These are phyloP conservation scores for Tenrec ecaudatus DNA, from an alignment of 2,113 vertebrate species.

Conservation along the genomic window DNA sequence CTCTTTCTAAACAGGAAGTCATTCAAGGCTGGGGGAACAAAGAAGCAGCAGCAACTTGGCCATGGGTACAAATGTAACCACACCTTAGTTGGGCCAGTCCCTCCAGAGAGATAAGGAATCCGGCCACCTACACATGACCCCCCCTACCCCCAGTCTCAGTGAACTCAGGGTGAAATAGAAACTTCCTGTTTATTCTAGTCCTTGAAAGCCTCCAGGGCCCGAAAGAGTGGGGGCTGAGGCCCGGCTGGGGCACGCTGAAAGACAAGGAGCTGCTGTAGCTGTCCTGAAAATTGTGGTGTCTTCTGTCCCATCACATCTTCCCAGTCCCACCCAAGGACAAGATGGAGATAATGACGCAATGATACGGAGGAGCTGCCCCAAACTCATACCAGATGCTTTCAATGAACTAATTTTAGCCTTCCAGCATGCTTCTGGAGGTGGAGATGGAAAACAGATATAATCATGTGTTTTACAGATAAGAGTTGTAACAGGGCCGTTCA, in stretches of 20 bases:
- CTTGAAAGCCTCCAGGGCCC: neutral
- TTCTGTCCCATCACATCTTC: neutral
- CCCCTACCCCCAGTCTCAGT: neutral
- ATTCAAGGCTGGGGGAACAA: neutral
- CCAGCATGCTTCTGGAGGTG: neutral
- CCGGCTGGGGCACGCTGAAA: neutral
- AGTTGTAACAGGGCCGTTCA: neutral
- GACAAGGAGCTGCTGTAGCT: conserved; percentile 42
- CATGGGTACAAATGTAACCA: neutral
- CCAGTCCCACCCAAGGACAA: neutral
- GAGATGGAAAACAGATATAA: neutral
- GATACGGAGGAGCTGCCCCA: neutral
- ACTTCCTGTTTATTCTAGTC: conserved; percentile 68
- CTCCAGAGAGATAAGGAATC: conserved; percentile 36
- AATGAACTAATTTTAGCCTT: conserved; percentile 28
- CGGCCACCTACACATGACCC: neutral
- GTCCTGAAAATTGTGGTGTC: neutral
- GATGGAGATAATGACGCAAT: conserved; percentile 1
- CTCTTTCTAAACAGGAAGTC: conserved; percentile 24
- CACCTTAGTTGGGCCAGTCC: neutral
- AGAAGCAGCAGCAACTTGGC: neutral
- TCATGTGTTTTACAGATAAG: neutral
- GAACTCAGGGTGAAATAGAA: conserved; percentile 19
- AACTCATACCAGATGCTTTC: neutral
- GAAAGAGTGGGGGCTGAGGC: neutral